Percentiles rank a stretch among this genome's conserved stretches.
These are phyloP conservation scores for Nomada hirtipes DNA, from an alignment of 2,888 invertebrate genomes.

Conservation along the genomic window DNA sequence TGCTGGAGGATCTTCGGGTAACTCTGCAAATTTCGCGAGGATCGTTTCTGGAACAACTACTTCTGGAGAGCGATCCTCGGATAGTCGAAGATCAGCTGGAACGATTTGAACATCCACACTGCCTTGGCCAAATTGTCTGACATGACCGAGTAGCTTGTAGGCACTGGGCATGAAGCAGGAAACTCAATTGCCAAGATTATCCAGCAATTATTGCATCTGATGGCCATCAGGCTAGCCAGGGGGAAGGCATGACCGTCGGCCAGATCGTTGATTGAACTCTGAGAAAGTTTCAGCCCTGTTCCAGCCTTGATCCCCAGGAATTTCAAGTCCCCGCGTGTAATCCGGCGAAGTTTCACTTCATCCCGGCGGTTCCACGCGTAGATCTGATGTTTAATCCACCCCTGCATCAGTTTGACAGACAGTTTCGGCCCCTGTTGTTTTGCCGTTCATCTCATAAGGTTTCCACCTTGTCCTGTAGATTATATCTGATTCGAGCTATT, in stretches of 20 bases:
- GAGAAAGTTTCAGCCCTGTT: neutral
- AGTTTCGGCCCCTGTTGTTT: neutral
- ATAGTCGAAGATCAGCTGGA: neutral
- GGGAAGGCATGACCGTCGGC: neutral
- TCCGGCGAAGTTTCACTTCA: neutral
- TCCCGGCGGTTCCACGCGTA: neutral
- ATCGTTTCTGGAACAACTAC: neutral
- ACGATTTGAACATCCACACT: neutral
- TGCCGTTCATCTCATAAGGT: neutral
- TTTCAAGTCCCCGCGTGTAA: neutral
- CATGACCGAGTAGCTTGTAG: neutral
- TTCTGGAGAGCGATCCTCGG: neutral
- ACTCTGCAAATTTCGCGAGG: neutral
- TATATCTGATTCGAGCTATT: constrained; percentile 1
- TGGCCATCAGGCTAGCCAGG: constrained; percentile 9
- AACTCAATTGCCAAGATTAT: constrained; percentile 59
- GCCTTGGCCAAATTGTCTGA: too few species aligned
- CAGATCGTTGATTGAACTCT: constrained; percentile 15
- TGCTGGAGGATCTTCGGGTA: neutral
- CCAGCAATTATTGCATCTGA: constrained; percentile 48
- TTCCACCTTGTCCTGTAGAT: neutral
- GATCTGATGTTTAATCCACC: neutral
- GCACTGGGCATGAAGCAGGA: neutral
- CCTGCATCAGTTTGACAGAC: neutral
- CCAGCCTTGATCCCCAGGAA: neutral